Evolutionary conservation across 2,888 invertebrate species (phyloP), one percentile per base, ranked within the genome.

Genomic region (Furcula furcula): DNA sequence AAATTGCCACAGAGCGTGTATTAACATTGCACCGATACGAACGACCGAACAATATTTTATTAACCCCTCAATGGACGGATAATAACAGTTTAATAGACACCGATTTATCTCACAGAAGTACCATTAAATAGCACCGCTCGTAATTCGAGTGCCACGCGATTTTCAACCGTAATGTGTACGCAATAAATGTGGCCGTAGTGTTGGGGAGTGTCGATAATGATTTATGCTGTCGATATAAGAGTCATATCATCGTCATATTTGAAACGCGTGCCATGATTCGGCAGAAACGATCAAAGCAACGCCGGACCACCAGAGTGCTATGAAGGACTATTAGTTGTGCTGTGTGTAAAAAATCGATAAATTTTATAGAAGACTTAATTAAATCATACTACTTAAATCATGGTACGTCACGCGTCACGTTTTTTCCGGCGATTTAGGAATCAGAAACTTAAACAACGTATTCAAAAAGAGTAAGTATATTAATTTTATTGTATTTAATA

Each of bases 231-330:
- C 49, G 61, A 59, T 63, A 68, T 76, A 74, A 83, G 76, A 80
- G 79, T 82, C 80, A 76, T 84, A 87, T 87, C 83, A 82, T 80
- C 77, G 73, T 84, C 78, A 75, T 77, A 82, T 82, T 80, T 74
- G 82, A 84, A 84, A 80, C 86, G 85, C 84, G 84, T 86, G 86
- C 84, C 77, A 62, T 88, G 87, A 88, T 81, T 83, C 82, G 79
- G 87, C 87, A 76, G 73, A 76, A 78, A 80, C 72, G 66, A 76
- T 84, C 81, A 82, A 82, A 83, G 83, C 67, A 65, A 60, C 62
- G 74, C 66, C 66, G 74, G 87, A 88, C 87, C 87, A 88, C 87
- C 87, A 79, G 76, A 79, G 86, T 76, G 71, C 60, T 71, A 69
- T 37, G 31, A 46, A 61, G 61, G 40, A 41, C 34, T 46, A 55